Base-by-base conservation (phyloP, 2,797 vertebrate genomes). In the Ispidina picta region DNA sequence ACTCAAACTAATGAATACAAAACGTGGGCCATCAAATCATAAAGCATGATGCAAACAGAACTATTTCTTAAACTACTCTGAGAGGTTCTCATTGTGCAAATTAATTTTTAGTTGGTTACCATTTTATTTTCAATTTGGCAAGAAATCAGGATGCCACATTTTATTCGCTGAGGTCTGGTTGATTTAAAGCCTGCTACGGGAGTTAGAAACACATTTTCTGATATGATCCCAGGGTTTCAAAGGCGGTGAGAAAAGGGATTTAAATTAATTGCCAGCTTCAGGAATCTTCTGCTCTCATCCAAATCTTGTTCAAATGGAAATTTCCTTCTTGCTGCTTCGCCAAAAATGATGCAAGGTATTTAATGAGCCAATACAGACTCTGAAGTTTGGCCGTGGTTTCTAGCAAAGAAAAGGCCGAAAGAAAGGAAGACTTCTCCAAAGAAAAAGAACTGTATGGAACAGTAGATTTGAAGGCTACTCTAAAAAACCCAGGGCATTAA, bases 181-280 rank as follows among this genome's bases (percentile, higher is more conserved):
- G 93, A 95, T 92, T 94, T 95, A 93, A 84, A 88, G 72, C 92
- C 93, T 35, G 2, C 85, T 90, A 68, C 43, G 74, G 87, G 80
- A 95, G 46, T 54, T 92, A 72, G 73, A 81, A 95, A 89, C 87
- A 68, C 92, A 66, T 90, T 87, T 95, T 88, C 74, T 54, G 74
- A 85, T 86, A 78, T 12, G 59, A 96, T 90, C 89, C 92, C 59
- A 83, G 46, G 62, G 73, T 78, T 94, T 76, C 66, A 89, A 46
- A 93, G 70, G 70, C 7, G 1, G 64, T 78, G 79, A 81, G 86
- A 87, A 94, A 81, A 88, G 44, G 87, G 93, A 94, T 96, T 95
- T 92, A 91, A 93, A 94, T 93, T 93, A 94, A 94, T 86, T 93
- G 92, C 81, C 83, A 59, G 80, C 78, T 92, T 94, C 83, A 89